These are phyloP conservation scores for Sphaerodactylus townsendi DNA, from an alignment of 2,113 vertebrate species.

Conservation along the genomic window DNA sequence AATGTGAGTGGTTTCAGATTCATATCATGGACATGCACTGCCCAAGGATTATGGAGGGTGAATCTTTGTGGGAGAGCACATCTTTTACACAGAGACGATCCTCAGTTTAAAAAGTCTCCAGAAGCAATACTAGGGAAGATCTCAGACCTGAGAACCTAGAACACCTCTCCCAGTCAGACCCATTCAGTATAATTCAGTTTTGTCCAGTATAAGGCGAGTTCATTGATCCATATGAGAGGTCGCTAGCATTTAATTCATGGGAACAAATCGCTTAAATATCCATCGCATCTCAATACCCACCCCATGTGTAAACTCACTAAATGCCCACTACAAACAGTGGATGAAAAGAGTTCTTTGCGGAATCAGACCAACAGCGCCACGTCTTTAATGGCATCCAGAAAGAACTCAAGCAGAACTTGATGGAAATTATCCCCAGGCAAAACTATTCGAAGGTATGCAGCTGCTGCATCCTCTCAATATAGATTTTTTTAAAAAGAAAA, in stretches of 20 bases:
- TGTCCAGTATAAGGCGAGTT: neutral
- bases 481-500: neutral
- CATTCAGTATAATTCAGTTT: too few relatives aligned
- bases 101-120: neutral
- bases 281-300: too few relatives aligned
- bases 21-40: neutral
- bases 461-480: neutral
- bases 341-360: neutral
- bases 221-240: too few relatives aligned
- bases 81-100: neutral
- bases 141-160: neutral
- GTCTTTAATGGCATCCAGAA: too few relatives aligned
- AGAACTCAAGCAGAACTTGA: neutral
- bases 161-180: neutral
- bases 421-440: neutral
- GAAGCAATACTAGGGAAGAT: neutral
- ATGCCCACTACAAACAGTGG: neutral
- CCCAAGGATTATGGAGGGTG: neutral
- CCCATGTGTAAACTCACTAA: too few relatives aligned
- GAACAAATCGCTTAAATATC: too few relatives aligned
- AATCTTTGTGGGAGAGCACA: neutral
- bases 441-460: neutral
- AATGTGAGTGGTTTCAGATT: neutral
- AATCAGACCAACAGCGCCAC: neutral
- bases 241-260: too few relatives aligned